Base-by-base conservation (phyloP, 2,113 vertebrate species). In the Nymphicus hollandicus region DNA sequence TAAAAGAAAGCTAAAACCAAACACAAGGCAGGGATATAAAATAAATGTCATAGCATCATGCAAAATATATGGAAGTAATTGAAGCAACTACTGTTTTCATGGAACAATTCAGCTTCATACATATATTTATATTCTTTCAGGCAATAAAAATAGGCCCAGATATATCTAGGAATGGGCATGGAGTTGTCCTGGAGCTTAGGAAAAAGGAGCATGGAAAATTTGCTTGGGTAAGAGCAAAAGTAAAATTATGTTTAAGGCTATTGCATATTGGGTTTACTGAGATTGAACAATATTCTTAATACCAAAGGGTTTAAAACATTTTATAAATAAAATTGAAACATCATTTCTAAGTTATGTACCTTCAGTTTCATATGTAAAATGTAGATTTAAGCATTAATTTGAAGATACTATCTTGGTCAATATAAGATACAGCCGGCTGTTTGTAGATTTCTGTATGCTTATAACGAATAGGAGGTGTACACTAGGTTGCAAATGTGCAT, bases 1-100 rank as follows among this genome's bases (percentile, higher is more conserved):
- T 64, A 84, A 84, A 90, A 66, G 37, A 86, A 93, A 95, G 50
- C n/a, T 65, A 66, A 93, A 93, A 81, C 27, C 39, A 92, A 93
- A 84, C 66, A 92, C 37, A 74, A 86, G 71, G 39, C 58, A 93
- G 19, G 80, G 70, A 66, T 81, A 87, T 33, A 69, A 95, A 95
- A 89, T 69, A 89, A 85, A 73, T 58, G 25, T 82, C 84, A 86
- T 2, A 73, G 28, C 22, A 56, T 82, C 12, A n/a, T 61, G 19
- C 27, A 89, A 89, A 94, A 91, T 79, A 72, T 28, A 85, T 5
- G 3, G 70, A 82, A 93, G 66, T 13, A 82, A 84, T 68, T 76
- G 68, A 89, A 85, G 37, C 17, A 88, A 44, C 73, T 73, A 76
- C 16, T 37, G 28, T 69, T 94, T 84, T 80, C 63, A 80, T n/a